Evolutionary conservation across 2,113 vertebrate species (phyloP).

Genomic region (Brienomyrus brachyistius): DNA sequence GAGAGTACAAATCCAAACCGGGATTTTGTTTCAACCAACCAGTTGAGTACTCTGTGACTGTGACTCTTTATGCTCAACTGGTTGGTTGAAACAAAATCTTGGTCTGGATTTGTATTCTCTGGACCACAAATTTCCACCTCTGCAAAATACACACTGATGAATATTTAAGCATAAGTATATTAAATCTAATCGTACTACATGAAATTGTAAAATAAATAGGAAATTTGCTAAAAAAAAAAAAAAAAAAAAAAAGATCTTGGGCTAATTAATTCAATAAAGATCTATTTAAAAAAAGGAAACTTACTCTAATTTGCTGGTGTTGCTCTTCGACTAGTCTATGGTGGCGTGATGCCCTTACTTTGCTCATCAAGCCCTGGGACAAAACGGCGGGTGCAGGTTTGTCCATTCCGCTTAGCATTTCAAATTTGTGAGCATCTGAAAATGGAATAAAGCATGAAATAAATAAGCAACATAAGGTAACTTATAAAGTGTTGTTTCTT

Average conservation of each 20-base stretch:
- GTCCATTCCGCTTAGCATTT: constrained; percentile 43
- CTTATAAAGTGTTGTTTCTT: background rate
- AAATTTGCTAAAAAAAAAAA: background rate
- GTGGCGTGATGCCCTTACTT: constrained; percentile 33
- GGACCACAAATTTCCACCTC: too few species aligned
- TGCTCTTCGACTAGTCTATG: constrained; percentile 46
- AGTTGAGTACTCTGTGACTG: too few species aligned
- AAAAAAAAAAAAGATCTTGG: background rate
- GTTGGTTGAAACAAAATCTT: too few species aligned
- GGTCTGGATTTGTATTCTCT: too few species aligned
- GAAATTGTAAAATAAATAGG: background rate
- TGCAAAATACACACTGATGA: background rate
- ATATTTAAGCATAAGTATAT: background rate
- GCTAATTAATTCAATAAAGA: background rate
- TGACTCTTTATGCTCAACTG: too few species aligned
- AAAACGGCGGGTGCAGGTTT: constrained; percentile 23
- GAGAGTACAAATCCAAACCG: too few species aligned
- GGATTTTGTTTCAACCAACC: too few species aligned
- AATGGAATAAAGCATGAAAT: background rate
- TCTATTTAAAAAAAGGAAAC: background rate
- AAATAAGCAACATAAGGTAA: background rate
- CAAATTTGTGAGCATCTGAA: constrained; percentile 42
- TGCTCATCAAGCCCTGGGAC: constrained; percentile 41
- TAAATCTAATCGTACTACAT: background rate
- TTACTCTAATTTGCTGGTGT: constrained; percentile 46